phyloP scores from a whole-genome alignment of 1,140 invertebrate genomes.

The Dendrolimus kikuchii region DNA sequence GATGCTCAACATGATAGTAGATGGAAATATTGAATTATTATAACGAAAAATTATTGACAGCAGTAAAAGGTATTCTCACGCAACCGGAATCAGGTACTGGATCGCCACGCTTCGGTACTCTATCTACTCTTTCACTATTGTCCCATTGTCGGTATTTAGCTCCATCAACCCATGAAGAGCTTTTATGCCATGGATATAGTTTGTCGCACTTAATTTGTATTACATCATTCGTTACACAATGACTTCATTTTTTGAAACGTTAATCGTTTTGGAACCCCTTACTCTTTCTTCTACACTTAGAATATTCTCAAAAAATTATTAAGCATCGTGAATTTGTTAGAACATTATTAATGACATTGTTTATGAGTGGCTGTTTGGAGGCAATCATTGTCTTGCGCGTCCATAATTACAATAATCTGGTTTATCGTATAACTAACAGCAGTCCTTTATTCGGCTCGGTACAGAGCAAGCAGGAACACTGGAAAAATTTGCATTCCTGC shows the following conservation, averaged over 20 bases:
- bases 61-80: conserved; percentile 57
- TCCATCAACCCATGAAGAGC: conserved; percentile 45
- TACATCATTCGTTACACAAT: conserved; percentile 48
- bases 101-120: conserved; percentile 59
- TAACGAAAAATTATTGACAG: conserved; percentile 29
- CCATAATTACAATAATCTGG: conserved; percentile 9
- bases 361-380: too few species aligned
- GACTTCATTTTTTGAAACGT: conserved; percentile 33
- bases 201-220: conserved; percentile 52
- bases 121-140: conserved; percentile 54
- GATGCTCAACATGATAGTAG: background rate
- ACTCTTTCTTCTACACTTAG: too few species aligned
- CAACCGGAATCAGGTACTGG: conserved; percentile 47
- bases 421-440: conserved; percentile 12
- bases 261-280: conserved; percentile 4
- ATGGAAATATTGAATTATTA: too few species aligned
- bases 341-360: too few species aligned
- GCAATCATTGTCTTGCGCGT: too few species aligned
- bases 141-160: conserved; percentile 57
- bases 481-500: conserved; percentile 65
- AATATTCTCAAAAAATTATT: too few species aligned
- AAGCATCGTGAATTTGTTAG: too few species aligned
- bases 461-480: conserved; percentile 33
- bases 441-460: conserved; percentile 20
- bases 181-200: conserved; percentile 48